A percentile compares a stretch with the other conserved stretches of the same genome.
Evolutionary conservation across 2,113 vertebrate species (phyloP).

Genomic region (Castor canadensis): DNA sequence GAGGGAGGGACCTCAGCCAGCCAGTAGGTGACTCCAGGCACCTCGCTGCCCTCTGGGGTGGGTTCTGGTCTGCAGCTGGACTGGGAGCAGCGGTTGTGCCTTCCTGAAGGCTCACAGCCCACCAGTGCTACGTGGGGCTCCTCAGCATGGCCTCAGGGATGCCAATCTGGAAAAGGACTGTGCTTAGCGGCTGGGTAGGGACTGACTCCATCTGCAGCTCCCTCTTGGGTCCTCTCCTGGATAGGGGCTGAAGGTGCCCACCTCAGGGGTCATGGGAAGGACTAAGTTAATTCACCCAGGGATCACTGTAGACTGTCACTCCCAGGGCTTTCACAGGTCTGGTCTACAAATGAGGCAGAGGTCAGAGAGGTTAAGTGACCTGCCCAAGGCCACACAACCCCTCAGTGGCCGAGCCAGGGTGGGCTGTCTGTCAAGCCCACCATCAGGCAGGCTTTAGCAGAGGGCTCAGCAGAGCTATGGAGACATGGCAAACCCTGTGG

Average conservation of each 20-base stretch:
- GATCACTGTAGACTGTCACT: background rate
- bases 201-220: background rate
- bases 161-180: background rate
- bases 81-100: accelerated
- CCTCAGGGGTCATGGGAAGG: background rate
- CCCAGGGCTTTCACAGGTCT: background rate
- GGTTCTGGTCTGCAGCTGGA: background rate
- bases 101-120: background rate
- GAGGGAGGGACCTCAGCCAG: background rate
- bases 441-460: accelerated
- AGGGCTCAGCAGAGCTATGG: accelerated
- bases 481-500: accelerated
- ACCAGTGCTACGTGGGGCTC: background rate
- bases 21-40: background rate
- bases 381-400: background rate
- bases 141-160: background rate
- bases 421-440: background rate
- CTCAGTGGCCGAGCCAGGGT: background rate
- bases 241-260: background rate
- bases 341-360: background rate
- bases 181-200: background rate
- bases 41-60: background rate
- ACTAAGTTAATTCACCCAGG: accelerated
- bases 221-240: background rate
- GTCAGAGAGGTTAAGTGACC: background rate